Base-by-base conservation (phyloP, 23 tunicate genomes). In the Phallusia fumigata region DNA sequence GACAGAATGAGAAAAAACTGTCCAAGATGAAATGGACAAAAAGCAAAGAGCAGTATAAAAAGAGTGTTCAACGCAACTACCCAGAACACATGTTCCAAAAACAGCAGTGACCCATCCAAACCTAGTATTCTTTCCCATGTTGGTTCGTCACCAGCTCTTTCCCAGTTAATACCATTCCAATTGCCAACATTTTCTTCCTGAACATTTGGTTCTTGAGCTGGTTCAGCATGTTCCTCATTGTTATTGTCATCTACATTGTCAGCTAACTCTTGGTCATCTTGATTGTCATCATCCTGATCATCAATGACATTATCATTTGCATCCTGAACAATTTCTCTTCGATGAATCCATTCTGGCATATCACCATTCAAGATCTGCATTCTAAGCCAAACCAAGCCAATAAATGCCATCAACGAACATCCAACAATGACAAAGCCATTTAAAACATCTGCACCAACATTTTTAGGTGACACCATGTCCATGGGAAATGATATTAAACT, bases 21-120 rank as follows among this genome's bases (percentile, higher is more conserved):
- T 19, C 98, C 98, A 35, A 93, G 87, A 85, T 93, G 98, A 65
- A 88, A 93, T 6, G 98, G 98, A 81, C 97, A 92, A 84, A 86
- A 92, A 0, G 97, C 90, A 84, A 92, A 92, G 28, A 93, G 84
- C 16, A 93, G 64, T 35, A 93, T 93, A 51, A 93, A 93, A 28
- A 92, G 86, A 18, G 98, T 93, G 77, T 93, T 88, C 33, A 88
- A 76, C 22, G 98, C 91, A 18, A 92, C 82, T 21, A 93, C 98
- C 98, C 93, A 93, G 73, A 93, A 84, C 53, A 93, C 93, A 79
- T 88, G 98, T 53, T 93, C 98, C 47, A 93, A 30, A 74, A 93
- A 93, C n/a, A 93, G 74, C 26, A 93, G 78, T 49, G 98, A 93
- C 19, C 98, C 98, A 85, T 93, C 98, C 10, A 93, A 65, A 21